These are phyloP conservation scores for Bubo blakistoni DNA, from an alignment of 2,113 vertebrate species.

Conservation along the genomic window DNA sequence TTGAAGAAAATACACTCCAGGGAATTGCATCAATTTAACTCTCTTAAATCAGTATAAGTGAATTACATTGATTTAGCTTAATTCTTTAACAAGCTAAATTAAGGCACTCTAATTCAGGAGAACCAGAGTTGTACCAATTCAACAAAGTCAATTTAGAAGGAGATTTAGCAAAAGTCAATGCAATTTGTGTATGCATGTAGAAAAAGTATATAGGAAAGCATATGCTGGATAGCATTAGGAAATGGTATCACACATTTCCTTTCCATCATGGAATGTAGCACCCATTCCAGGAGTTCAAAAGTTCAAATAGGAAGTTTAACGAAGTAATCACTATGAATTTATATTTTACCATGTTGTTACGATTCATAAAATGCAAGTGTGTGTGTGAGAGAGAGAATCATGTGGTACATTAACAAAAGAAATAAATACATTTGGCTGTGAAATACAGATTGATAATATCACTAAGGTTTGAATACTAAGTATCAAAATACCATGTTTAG, in stretches of 20 bases:
- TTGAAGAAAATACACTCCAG: not conserved
- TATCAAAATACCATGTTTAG: not conserved
- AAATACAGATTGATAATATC: not conserved
- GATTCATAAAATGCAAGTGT: not conserved
- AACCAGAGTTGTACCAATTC: not conserved
- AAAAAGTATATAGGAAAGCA: not conserved
- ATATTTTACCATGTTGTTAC: not conserved
- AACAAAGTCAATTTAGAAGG: not conserved
- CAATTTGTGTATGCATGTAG: not conserved
- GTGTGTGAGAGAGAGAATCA: not conserved
- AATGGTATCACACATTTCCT: not conserved
- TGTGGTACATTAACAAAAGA: not conserved
- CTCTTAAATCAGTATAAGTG: not conserved
- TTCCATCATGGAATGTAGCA: not conserved
- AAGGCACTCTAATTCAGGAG: not conserved
- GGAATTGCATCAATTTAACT: not conserved
- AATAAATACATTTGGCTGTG: rapidly evolving
- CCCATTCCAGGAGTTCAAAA: not conserved
- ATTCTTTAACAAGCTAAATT: slow-evolving; percentile 1
- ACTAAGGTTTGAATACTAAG: not conserved
- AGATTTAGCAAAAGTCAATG: not conserved
- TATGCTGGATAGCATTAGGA: not conserved
- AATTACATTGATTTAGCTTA: slow-evolving; percentile 15
- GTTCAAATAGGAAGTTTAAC: not conserved
- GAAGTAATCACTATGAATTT: not conserved